phyloP scores from a whole-genome alignment of 1,140 invertebrate species.

The Polypedilum vanderplanki region DNA sequence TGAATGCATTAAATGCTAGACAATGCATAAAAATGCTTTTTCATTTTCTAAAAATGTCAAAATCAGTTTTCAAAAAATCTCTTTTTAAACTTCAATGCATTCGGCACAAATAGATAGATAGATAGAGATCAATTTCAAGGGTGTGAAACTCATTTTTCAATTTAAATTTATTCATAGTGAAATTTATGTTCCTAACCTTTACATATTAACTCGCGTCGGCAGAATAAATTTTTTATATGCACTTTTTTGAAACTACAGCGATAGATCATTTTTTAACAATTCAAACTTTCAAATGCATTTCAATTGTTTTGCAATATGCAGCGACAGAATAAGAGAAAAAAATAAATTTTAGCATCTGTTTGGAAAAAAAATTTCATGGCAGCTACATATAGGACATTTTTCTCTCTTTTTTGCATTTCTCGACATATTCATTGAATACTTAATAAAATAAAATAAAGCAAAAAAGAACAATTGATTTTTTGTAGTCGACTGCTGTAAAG shows the following conservation, averaged over 20 bases:
- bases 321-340: neutral
- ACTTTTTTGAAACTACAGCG: constrained; percentile 4
- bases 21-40: neutral
- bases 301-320: constrained; percentile 18
- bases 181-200: too few species aligned
- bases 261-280: constrained; percentile 20
- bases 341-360: neutral
- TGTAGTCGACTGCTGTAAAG: neutral
- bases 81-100: neutral
- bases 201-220: neutral
- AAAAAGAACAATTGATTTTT: neutral
- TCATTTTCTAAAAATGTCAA: neutral
- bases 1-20: too few species aligned
- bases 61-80: neutral
- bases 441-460: neutral
- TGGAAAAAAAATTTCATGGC: neutral
- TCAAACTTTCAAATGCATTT: constrained; percentile 14
- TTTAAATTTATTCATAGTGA: too few species aligned
- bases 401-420: neutral
- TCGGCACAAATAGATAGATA: neutral
- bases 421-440: too few species aligned
- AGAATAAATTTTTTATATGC: neutral
- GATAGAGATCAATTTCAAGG: too few species aligned
- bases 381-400: constrained; percentile 5
- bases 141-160: too few species aligned